Percentiles rank a stretch among this genome's conserved stretches.
phyloP scores from a whole-genome alignment of 35 echinoderm and acorn worm genomes.

The Holothuria glaberrima region DNA sequence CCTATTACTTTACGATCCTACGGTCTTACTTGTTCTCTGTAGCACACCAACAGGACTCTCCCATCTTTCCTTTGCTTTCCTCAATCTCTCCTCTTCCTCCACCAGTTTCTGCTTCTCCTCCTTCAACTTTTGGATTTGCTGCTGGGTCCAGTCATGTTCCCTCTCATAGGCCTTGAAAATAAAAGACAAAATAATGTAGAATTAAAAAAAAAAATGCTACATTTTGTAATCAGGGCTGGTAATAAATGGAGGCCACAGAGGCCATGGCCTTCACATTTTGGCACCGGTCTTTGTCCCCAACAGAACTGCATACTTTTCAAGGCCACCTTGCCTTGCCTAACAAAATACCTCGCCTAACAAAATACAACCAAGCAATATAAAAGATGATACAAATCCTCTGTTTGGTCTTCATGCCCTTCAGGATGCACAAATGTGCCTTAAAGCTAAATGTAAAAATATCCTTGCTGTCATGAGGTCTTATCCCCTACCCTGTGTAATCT shows the following conservation, averaged over 20 bases:
- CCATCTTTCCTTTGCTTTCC: conserved; percentile 48
- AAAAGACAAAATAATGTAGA: not conserved
- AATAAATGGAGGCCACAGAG: no score
- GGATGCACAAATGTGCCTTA: no score
- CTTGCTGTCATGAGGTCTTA: no score
- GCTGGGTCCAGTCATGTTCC: conserved; percentile 45
- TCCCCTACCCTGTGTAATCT: no score
- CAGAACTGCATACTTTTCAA: no score
- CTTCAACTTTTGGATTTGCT: conserved; percentile 20
- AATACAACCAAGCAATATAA: no score
- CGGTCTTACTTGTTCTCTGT: conserved; percentile 8
- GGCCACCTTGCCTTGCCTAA: no score
- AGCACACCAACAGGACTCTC: conserved; percentile 9
- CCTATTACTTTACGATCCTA: no score
- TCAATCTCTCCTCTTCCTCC: conserved; percentile 20
- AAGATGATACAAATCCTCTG: no score
- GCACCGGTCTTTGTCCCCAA: not conserved
- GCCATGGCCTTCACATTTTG: not conserved
- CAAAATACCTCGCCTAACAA: no score
- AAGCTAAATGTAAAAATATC: no score
- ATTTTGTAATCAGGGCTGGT: not conserved
- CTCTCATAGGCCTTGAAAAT: conserved; percentile 6
- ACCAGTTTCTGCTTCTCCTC: not conserved
- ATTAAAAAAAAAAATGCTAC: not conserved
- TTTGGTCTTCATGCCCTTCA: no score